phyloP scores from a whole-genome alignment of 2,113 vertebrate genomes.

The Indri indri region DNA sequence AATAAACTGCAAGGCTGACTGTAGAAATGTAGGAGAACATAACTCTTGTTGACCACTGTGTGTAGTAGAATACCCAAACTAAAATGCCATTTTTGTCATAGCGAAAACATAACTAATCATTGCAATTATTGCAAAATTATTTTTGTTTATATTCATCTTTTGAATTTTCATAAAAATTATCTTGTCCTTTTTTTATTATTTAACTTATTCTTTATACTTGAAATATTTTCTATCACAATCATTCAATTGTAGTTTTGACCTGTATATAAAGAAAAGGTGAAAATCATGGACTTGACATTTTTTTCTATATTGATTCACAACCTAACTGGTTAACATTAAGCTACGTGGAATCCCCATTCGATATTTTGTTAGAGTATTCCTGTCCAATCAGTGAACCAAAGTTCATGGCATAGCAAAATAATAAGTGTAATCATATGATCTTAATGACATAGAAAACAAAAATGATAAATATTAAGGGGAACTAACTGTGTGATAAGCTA shows the following conservation, averaged over 20 bases:
- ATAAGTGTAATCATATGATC: not conserved
- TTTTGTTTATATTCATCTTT: not conserved
- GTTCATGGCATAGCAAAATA: not conserved
- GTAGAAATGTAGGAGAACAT: not conserved
- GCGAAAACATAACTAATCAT: not conserved
- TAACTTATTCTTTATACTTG: not conserved
- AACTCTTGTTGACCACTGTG: not conserved
- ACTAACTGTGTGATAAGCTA: not conserved
- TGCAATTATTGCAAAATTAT: not conserved
- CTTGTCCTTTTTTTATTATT: not conserved
- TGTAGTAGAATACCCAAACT: not conserved
- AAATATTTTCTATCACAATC: not conserved
- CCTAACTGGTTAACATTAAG: not conserved
- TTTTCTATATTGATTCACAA: not conserved
- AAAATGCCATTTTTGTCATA: not conserved
- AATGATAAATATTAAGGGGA: not conserved
- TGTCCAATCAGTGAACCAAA: not conserved
- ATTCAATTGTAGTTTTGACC: not conserved
- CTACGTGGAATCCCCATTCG: not conserved
- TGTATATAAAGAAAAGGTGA: not conserved
- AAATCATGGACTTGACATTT: not conserved
- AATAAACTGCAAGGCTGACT: not conserved
- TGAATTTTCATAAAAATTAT: not conserved
- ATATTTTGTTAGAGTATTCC: not conserved
- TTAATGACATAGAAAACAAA: not conserved